Evolutionary conservation across 1,140 invertebrate species (phyloP).

Genomic region (Colletes latitarsis): DNA sequence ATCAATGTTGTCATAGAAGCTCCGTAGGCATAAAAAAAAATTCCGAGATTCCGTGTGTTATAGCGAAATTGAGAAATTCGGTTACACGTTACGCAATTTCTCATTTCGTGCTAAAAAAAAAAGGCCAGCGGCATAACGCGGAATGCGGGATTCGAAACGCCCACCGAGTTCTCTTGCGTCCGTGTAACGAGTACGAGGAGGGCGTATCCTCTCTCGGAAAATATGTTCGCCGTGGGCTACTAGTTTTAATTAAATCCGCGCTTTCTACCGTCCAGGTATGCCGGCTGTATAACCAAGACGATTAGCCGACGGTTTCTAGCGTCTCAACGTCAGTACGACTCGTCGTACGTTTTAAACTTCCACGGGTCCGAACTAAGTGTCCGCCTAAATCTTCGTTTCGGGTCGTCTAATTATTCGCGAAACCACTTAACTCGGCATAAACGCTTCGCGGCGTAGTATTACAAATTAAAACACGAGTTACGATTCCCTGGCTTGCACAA

Average conservation of each 20-base stretch:
- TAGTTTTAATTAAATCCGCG: conserved; percentile 76
- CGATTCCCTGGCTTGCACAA: background rate
- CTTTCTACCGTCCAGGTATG: conserved; percentile 57
- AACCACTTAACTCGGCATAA: conserved; percentile 43
- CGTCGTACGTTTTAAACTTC: conserved; percentile 52
- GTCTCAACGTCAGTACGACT: conserved; percentile 54
- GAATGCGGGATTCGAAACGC: conserved; percentile 66
- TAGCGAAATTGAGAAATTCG: conserved; percentile 58
- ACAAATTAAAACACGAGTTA: background rate
- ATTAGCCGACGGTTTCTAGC: conserved; percentile 62
- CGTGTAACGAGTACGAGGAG: conserved; percentile 64
- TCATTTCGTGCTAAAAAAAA: conserved; percentile 63
- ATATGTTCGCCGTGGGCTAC: conserved; percentile 73
- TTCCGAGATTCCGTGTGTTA: conserved; percentile 30
- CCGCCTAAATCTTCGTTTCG: conserved; percentile 58
- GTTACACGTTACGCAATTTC: conserved; percentile 64
- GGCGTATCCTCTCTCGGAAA: conserved; percentile 69
- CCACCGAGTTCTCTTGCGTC: conserved; percentile 60
- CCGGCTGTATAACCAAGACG: conserved; percentile 67
- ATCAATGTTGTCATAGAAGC: background rate
- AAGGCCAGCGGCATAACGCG: conserved; percentile 57
- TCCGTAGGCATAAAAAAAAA: conserved; percentile 13
- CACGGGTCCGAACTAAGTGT: conserved; percentile 43
- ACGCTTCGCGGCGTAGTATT: conserved; percentile 2
- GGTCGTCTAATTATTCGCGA: conserved; percentile 44